A percentile compares a stretch with the other conserved stretches of the same genome.
These are phyloP conservation scores for Falcunculus frontatus DNA, from an alignment of 2,113 vertebrate genomes.

Conservation along the genomic window DNA sequence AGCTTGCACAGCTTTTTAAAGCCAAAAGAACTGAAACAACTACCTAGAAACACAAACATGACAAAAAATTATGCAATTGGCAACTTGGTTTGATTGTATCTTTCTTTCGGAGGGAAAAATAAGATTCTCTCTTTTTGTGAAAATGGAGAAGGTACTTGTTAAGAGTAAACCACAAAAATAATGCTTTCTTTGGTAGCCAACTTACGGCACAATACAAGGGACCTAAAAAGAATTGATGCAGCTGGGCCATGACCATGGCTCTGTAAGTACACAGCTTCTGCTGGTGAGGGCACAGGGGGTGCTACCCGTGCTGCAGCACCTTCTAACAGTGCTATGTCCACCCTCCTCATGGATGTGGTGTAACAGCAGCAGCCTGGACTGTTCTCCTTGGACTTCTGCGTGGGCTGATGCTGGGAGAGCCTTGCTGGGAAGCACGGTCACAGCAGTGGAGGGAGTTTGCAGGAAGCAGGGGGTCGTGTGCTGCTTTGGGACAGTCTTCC, in stretches of 20 bases:
- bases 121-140: neutral
- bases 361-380: neutral
- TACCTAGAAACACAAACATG: neutral
- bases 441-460: neutral
- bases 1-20: neutral
- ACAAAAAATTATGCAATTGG: neutral
- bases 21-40: neutral
- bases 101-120: neutral
- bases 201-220: neutral
- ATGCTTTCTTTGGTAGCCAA: neutral
- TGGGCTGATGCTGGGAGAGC: neutral
- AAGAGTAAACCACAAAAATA: neutral
- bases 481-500: neutral
- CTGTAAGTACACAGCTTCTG: neutral
- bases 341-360: rapidly evolving
- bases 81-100: neutral
- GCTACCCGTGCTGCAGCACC: neutral
- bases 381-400: rapidly evolving
- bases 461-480: neutral
- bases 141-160: neutral
- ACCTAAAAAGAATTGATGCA: neutral
- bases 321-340: neutral
- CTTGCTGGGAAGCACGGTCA: rapidly evolving
- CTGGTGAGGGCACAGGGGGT: neutral
- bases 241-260: neutral